Conservation (phyloP, 2,888 invertebrate genomes). For the Hyposoter didymator region DNA sequence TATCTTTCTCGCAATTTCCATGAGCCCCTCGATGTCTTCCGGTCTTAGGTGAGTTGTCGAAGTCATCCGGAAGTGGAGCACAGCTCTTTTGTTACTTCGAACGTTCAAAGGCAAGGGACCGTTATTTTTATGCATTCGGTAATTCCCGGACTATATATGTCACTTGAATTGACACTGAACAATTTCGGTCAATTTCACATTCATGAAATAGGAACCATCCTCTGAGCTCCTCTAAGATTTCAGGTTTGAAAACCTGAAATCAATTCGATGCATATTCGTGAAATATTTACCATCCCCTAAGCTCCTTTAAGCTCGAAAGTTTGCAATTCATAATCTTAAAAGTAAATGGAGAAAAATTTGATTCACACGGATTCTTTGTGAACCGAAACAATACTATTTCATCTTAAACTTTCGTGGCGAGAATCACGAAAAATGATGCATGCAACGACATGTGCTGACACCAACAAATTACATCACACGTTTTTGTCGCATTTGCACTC, state of each 20-base stretch:
- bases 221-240: no score
- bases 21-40: conserved; percentile 33
- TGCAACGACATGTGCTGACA: no score
- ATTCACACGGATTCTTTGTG: no score
- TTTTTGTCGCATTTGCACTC: no score
- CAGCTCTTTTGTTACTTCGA: conserved; percentile 23
- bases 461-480: no score
- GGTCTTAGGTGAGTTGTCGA: conserved; percentile 43
- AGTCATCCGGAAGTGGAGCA: conserved; percentile 23
- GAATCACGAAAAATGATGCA: no score
- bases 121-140: conserved; percentile 5
- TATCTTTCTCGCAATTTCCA: conserved; percentile 51
- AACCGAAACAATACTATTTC: no score
- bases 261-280: neutral
- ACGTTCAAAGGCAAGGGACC: conserved; percentile 8
- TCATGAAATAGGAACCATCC: neutral
- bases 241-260: no score
- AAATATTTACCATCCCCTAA: neutral
- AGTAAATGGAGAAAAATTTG: no score
- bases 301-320: no score
- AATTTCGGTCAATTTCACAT: neutral
- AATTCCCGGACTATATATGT: neutral
- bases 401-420: no score
- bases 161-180: neutral
- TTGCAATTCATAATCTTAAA: no score